Evolutionary conservation across 2,113 vertebrate genomes (phyloP), one percentile per base, ranked within the genome.

Genomic region (Sylvietta virens): DNA sequence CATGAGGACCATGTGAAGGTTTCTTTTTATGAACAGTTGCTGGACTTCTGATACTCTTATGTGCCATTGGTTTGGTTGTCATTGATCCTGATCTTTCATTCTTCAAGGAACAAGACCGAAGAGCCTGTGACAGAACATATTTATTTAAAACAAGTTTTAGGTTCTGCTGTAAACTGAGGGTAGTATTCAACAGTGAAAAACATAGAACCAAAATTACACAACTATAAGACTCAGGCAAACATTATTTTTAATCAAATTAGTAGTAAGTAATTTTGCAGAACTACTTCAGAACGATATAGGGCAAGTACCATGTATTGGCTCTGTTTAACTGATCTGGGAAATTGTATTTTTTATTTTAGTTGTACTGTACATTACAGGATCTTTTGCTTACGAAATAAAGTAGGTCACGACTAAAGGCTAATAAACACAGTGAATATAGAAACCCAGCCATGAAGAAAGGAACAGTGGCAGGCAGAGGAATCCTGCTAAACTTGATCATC

Each of bases 1-100:
- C 92, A 74, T 96, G 96, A 51, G 91, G 45, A 85, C 94, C 73
- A 78, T 61, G 93, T 4, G 95, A 92, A 66, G 94, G 66, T 81
- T 98, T 98, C 92, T 96, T 98, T 88, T 97, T 98, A 78, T 93
- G 87, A 70, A 93, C 50, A 66, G 97, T 40, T 86, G 92, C 89
- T 74, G 96, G 81, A 95, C 95, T 98, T 96, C 76, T 98, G 51
- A 90, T 61, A 48, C 92, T 98, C 73, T 97, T 98, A 54, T 88
- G 53, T 3, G 54, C 81, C 56, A n/a, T 6, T 50, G 97, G 72
- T 65, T 97, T 97, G 86, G 61, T 88, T 77, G 64, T 27, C 44
- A 94, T 5, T 81, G 95, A 26, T 37, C 84, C 94, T 50, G 91
- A 51, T 90, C 70, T 86, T 85, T 84, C 90, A 57, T 97, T 95